Base-by-base conservation (phyloP, 2,888 invertebrate species). In the Drosophila paramelanica region DNA sequence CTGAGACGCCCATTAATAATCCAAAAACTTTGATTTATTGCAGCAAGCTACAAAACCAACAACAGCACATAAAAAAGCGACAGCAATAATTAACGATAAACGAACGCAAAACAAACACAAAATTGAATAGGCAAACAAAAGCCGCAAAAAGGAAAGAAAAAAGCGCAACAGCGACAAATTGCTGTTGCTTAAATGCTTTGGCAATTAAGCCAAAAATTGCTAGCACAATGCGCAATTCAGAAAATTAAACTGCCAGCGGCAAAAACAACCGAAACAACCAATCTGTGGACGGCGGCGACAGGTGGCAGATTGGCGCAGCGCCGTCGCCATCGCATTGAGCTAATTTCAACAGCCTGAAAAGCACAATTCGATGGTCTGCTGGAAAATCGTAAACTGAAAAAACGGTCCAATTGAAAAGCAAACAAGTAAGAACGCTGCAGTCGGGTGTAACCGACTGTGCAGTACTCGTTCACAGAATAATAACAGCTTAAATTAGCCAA, bases 151-250 rank as follows among this genome's bases (percentile, higher is more conserved):
- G 56, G 36, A 27, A 43, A 58, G 56, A 46, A 47, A 64, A 41
- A 64, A 69, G 65, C 69, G 62, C 67, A 73, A 79, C 53, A 81
- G 43, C 38, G 56, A 36, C 64, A 68, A 69, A 64, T 72, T 70
- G 72, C 60, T 56, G 61, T 69, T 65, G 64, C 76, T 67, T 79
- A 74, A 89, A 79, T 77, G 83, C 75, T 77, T 70, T 73, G 69
- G 70, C 77, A 79, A 82, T 67, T 77, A 82, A 53, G 82, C 58
- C 58, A 64, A 68, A 69, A 72, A 79, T 68, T 73, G 72, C 75
- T 88, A 72, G 82, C 80, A 68, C 82, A 86, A 88, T 88, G 68
- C 71, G 72, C 82, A 79, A 74, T 71, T 73, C 74, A 88, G 68
- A 81, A 76, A 79, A 73, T 88, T 86, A 74, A 89, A 38, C 80